Conservation (phyloP, 2,797 vertebrate genomes). For the Siniperca undulata region DNA sequence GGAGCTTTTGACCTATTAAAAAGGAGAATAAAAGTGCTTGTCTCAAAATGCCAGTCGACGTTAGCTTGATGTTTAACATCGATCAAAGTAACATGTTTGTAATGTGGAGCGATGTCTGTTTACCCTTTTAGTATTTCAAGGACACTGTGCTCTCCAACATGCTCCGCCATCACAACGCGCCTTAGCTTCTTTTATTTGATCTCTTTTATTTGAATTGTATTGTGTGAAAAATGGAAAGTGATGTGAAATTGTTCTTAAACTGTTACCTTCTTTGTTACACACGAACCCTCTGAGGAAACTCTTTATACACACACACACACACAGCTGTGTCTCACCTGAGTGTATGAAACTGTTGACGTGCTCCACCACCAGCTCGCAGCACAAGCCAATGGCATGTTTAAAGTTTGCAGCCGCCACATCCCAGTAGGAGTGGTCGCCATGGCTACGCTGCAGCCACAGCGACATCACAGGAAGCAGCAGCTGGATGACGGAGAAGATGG, state of each 20-base stretch:
- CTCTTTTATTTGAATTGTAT: too few species aligned
- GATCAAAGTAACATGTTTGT: too few species aligned
- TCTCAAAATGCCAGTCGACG: background rate
- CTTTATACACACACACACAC: background rate
- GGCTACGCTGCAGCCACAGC: conserved; percentile 95
- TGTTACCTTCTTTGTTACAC: too few species aligned
- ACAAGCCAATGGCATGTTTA: conserved; percentile 97
- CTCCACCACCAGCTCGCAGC: conserved; percentile 96
- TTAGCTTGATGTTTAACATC: background rate
- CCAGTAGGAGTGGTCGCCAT: conserved; percentile 96
- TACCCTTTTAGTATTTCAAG: background rate
- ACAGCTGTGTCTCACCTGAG: conserved; percentile 86
- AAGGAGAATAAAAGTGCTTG: too few species aligned
- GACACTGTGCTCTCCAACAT: background rate
- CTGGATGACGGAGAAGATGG: conserved; percentile 95
- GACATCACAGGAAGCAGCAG: conserved; percentile 97
- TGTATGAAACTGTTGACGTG: conserved; percentile 96
- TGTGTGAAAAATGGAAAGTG: too few species aligned
- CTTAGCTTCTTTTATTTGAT: background rate
- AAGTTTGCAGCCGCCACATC: conserved; percentile 95
- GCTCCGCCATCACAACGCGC: background rate
- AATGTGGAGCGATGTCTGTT: background rate
- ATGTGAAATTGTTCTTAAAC: too few species aligned
- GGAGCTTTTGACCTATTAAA: background rate
- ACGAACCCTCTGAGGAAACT: background rate